Conservation (phyloP, 2,888 invertebrate species). For the Diaperis boleti region DNA sequence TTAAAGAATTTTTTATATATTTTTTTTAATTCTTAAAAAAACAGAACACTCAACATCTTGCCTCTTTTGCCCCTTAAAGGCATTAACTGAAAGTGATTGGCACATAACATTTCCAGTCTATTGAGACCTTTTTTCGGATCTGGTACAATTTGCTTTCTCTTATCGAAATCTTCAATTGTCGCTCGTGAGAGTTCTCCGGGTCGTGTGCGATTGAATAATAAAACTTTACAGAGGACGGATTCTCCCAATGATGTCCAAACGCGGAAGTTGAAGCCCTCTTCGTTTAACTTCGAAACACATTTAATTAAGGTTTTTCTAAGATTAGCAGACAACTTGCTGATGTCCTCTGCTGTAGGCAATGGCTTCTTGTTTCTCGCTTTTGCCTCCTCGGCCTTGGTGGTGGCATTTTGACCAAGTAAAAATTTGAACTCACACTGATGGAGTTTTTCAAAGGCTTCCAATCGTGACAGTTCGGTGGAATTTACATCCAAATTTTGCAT, state of each 20-base stretch:
- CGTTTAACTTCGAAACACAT: too few species aligned
- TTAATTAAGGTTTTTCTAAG: too few species aligned
- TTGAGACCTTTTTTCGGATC: background rate
- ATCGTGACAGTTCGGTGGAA: too few species aligned
- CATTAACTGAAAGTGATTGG: background rate
- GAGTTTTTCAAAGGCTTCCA: too few species aligned
- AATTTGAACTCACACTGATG: too few species aligned
- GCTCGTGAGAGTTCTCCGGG: slow-evolving; percentile 13
- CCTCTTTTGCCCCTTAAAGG: background rate
- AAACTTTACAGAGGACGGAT: background rate
- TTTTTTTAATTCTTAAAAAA: too few species aligned
- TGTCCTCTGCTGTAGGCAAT: slow-evolving; percentile 6
- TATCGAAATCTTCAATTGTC: background rate
- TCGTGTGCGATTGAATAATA: slow-evolving; percentile 4
- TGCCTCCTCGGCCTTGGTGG: too few species aligned
- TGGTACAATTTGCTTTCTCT: background rate
- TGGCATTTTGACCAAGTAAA: too few species aligned
- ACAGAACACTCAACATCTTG: background rate
- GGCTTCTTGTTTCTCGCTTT: slow-evolving; percentile 1
- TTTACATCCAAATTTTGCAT: too few species aligned
- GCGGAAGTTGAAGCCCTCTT: too few species aligned
- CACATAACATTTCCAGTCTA: background rate
- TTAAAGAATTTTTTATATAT: too few species aligned
- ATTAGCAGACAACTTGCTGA: background rate
- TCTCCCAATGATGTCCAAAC: too few species aligned